These are phyloP conservation scores for Grallaria varia DNA, from an alignment of 2,113 vertebrate genomes.

Conservation along the genomic window DNA sequence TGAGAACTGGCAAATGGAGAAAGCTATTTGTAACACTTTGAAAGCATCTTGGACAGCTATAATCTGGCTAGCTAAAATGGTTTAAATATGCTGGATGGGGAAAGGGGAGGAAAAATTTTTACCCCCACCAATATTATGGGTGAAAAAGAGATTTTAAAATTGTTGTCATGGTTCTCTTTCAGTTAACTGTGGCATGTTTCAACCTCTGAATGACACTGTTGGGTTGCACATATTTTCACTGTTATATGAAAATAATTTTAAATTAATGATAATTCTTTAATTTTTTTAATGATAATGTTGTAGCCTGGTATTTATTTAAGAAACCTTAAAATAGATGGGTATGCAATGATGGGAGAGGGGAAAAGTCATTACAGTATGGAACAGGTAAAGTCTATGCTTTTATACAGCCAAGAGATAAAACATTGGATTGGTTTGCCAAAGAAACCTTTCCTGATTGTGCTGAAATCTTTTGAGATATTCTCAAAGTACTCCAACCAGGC, in stretches of 20 bases:
- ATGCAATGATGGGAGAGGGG: neutral
- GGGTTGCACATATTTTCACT: neutral
- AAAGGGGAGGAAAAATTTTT: neutral
- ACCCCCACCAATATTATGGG: fast-evolving
- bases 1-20: neutral
- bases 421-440: neutral
- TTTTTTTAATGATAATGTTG: neutral
- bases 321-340: neutral
- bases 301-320: neutral
- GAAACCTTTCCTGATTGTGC: neutral
- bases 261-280: neutral
- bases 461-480: neutral
- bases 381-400: neutral
- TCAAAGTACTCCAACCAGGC: neutral
- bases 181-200: neutral
- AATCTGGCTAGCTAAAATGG: neutral
- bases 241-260: neutral
- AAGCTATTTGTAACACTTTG: neutral
- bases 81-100: neutral
- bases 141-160: neutral
- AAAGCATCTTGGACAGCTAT: neutral
- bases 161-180: neutral
- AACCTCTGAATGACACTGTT: neutral
- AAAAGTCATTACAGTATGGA: neutral
- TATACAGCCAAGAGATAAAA: neutral